phyloP scores from a whole-genome alignment of 1,140 invertebrate species.

The Kradibia gibbosae region DNA sequence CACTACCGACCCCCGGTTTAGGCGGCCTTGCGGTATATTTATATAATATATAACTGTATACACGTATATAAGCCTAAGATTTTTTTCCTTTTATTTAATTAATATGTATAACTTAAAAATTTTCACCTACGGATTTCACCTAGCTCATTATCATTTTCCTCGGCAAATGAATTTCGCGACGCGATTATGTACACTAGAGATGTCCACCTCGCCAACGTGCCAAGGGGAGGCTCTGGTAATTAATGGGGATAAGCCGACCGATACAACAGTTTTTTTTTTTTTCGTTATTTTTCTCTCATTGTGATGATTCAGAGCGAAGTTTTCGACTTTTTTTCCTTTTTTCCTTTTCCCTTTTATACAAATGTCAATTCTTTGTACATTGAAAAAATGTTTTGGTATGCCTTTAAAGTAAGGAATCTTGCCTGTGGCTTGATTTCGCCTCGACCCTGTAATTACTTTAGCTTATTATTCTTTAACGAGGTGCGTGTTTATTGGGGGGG shows the following conservation, averaged over 20 bases:
- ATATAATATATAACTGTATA: conserved; percentile 52
- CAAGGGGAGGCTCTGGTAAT: conserved; percentile 12
- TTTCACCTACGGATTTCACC: conserved; percentile 39
- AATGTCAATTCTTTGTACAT: conserved; percentile 15
- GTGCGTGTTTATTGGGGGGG: too few species aligned
- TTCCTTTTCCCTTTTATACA: neutral
- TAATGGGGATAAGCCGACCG: neutral
- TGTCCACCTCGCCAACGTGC: conserved; percentile 24
- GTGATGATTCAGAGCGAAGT: conserved; percentile 16
- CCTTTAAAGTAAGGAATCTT: neutral
- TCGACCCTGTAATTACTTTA: neutral
- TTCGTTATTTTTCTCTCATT: neutral
- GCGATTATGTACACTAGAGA: conserved; percentile 45
- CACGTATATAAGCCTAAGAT: conserved; percentile 45
- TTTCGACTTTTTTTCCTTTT: neutral
- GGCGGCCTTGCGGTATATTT: conserved; percentile 29
- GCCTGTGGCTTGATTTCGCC: neutral
- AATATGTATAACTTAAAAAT: conserved; percentile 49
- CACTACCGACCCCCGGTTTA: conserved; percentile 9
- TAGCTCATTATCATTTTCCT: conserved; percentile 29
- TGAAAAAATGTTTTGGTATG: conserved; percentile 1
- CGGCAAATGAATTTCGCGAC: conserved; percentile 33
- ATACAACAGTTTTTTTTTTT: neutral
- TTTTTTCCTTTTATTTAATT: conserved; percentile 4
- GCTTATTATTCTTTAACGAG: too few species aligned